Conservation (phyloP, 92 coral and sea anemone genomes). For the Zoanthus sansibaricus region DNA sequence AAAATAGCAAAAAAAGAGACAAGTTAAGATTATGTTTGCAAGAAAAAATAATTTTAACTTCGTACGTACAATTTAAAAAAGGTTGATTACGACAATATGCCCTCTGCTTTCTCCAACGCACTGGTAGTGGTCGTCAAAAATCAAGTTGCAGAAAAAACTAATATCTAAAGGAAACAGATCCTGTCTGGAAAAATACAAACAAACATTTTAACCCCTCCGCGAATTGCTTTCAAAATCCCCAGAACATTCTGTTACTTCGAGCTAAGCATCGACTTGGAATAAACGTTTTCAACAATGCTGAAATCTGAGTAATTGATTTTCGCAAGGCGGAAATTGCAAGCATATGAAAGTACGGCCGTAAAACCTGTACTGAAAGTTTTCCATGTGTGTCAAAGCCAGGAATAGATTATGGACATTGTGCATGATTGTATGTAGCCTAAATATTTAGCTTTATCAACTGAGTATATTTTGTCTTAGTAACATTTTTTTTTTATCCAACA, state of each 20-base stretch:
- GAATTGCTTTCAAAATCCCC: background rate
- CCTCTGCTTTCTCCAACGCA: background rate
- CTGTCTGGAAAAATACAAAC: background rate
- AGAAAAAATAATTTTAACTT: too few relatives aligned
- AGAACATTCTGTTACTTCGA: conserved; percentile 5
- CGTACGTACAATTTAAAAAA: too few relatives aligned
- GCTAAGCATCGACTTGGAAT: background rate
- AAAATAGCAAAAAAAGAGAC: too few relatives aligned
- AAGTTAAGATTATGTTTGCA: too few relatives aligned
- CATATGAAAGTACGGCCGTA: background rate
- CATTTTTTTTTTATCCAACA: conserved; percentile 10
- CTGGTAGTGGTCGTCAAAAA: background rate
- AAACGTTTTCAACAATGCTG: conserved; percentile 3
- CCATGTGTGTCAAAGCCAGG: background rate
- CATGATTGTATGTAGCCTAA: background rate
- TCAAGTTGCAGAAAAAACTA: background rate
- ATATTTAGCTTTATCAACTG: too few relatives aligned
- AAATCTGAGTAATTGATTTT: conserved; percentile 4
- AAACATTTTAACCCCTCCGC: background rate
- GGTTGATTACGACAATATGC: too few relatives aligned
- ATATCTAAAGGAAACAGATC: background rate
- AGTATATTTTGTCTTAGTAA: background rate
- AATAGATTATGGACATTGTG: background rate
- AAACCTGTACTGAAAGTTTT: background rate
- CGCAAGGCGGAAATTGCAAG: conserved; percentile 21